Base-by-base conservation (phyloP, 2,113 vertebrate species). In the Periophthalmus modestus region DNA sequence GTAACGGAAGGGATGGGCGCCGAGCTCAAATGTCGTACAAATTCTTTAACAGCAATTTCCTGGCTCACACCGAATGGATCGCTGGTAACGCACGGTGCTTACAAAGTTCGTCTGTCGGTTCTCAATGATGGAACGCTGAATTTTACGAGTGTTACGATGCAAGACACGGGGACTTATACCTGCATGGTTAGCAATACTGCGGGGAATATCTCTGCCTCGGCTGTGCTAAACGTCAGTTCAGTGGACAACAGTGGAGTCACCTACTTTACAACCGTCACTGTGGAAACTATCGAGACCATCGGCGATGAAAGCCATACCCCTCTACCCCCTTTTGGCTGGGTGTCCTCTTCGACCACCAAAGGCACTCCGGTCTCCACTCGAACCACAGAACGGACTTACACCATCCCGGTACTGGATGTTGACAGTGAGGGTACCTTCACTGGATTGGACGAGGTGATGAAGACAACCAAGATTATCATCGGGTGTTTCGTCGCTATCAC, bases 151-250 rank as follows among this genome's bases (percentile, higher is more conserved):
- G 96, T 99, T 73, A 96, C 96, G 1, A 91, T 95, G 86, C 96
- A 97, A 89, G 97, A 99, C 89, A 98, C 97, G 2, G 97, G 97
- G 81, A 95, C 97, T 82, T 99, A 99, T 84, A 98, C 97, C 0
- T 99, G 97, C 88, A 95, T 98, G 94, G 96, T 98, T 73, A 98
- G 96, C 93, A 99, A 98, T 90, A 97, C 97, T 66, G 95, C 97
- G 23, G 97, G 97, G 74, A 99, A 99, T 82, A 96, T 97, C 85
- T 97, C 97, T 14, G 97, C 96, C 77, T 98, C 97, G 0, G 97
- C 97, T 79, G 95, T 95, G 12, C 93, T 99, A 74, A 98, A 98
- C 72, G 97, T 99, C 84, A 96, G 96, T 0, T 95, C 97, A n/a
- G 93, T 95, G 83, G 94, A 97, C 82, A 96, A 96, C 69, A 94